Evolutionary conservation across 2,888 invertebrate species (phyloP).

Genomic region (Pterostichus niger): DNA sequence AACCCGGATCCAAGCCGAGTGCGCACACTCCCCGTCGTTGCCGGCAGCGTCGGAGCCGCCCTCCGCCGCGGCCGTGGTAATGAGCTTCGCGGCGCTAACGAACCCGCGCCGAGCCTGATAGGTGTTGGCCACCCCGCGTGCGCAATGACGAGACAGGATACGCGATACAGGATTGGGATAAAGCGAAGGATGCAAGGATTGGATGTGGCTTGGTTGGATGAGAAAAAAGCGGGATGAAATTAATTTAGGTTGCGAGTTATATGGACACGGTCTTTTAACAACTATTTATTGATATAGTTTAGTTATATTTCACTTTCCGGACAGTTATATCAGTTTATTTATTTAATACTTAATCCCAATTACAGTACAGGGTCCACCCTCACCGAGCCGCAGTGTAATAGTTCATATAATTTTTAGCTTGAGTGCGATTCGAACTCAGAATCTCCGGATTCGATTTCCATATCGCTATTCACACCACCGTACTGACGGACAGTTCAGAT

Average conservation of each 20-base stretch:
- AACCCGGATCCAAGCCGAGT: constrained; percentile 46
- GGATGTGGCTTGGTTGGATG: not conserved
- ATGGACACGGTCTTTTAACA: too few relatives aligned
- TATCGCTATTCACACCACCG: too few relatives aligned
- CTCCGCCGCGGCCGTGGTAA: constrained; percentile 31
- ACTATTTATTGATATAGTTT: too few relatives aligned
- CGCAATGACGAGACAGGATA: constrained; percentile 7
- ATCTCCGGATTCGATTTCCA: too few relatives aligned
- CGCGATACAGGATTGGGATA: not conserved
- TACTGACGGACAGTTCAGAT: too few relatives aligned
- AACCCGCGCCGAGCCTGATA: constrained; percentile 34
- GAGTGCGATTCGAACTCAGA: too few relatives aligned
- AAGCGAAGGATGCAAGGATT: not conserved
- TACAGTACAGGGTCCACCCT: too few relatives aligned
- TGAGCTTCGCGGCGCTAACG: constrained; percentile 34
- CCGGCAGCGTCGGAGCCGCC: constrained; percentile 8
- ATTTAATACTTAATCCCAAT: too few relatives aligned
- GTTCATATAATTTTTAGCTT: too few relatives aligned
- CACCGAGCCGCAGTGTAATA: too few relatives aligned
- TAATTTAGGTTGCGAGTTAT: not conserved
- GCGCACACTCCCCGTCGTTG: constrained; percentile 36
- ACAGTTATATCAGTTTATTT: too few relatives aligned
- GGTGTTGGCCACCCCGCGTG: constrained; percentile 5
- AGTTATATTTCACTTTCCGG: too few relatives aligned
- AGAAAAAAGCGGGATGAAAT: not conserved